phyloP scores from a whole-genome alignment of 2,888 invertebrate species.

The Pogonocherus hispidulus region DNA sequence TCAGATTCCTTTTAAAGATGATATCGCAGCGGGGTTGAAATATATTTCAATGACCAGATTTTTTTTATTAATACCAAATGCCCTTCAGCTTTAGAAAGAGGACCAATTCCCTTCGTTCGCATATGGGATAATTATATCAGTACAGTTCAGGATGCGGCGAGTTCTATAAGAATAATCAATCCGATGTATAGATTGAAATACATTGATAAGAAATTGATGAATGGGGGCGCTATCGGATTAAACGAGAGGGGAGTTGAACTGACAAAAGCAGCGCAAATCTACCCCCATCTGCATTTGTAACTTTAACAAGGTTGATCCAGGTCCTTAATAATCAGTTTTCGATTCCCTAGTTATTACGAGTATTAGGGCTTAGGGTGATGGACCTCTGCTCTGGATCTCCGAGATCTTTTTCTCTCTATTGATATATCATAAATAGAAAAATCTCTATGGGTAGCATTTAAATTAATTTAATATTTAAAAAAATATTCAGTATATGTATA shows the following conservation, averaged over 20 bases:
- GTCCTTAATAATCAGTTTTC: constrained; percentile 60
- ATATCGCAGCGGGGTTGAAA: background rate
- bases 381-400: constrained; percentile 6
- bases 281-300: constrained; percentile 61
- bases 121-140: constrained; percentile 37
- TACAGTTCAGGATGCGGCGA: constrained; percentile 24
- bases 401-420: constrained; percentile 16
- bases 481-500: too few species aligned
- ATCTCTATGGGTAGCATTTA: background rate
- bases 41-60: constrained; percentile 14
- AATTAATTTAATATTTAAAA: background rate
- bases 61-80: background rate
- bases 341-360: constrained; percentile 61
- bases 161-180: constrained; percentile 39
- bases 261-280: constrained; percentile 57
- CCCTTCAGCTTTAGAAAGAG: constrained; percentile 15
- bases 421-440: too few species aligned
- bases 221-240: constrained; percentile 60
- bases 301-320: constrained; percentile 55
- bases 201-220: constrained; percentile 58
- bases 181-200: constrained; percentile 47
- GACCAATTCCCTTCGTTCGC: constrained; percentile 10
- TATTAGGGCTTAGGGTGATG: constrained; percentile 46
- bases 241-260: constrained; percentile 57
- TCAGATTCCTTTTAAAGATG: background rate